Base-by-base conservation (phyloP, 2,888 invertebrate genomes). In the Brachyopa scutellaris region DNA sequence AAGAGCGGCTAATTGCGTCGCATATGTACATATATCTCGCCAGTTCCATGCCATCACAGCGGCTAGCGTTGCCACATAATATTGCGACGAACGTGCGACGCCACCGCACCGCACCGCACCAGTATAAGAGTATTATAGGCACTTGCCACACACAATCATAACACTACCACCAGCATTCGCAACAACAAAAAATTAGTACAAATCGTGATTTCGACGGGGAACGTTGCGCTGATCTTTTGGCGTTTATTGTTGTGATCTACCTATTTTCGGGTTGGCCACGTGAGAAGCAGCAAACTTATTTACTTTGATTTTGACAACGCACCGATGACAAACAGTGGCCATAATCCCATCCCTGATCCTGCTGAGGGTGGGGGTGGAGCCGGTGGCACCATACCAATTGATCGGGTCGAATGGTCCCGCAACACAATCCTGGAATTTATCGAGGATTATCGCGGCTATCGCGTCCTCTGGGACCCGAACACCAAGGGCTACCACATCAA, bases 121-220 rank as follows among this genome's bases (percentile, higher is more conserved):
- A n/a, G n/a, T n/a, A n/a, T n/a, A n/a, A n/a, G n/a, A 73, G 59
- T 64, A 57, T 80, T 80, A 80, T 76, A 80, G 76, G 67, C 76
- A 82, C 89, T 88, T 89, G 89, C 89, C 89, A 89, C 88, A 88
- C 88, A 88, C 88, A 89, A 87, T 88, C 87, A 88, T 57, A 82
- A 77, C 70, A 72, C 70, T 77, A 82, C 82, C 77, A 72, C 64
- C 77, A 72, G 77, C 59, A 66, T 72, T 77, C 82, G 82, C 82
- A 82, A 82, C 82, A 89, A 89, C 88, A 87, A 88, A 88, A 89
- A 89, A 89, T 89, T 89, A 89, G 89, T 89, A 89, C 90, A 89
- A 89, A 88, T 89, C 89, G 89, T 89, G 89, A 89, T 90, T 89
- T 89, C 89, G 88, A 89, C 89, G 90, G 89, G 88, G 89, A 89